A percentile compares a stretch with the other conserved stretches of the same genome.
Evolutionary conservation across 2,113 vertebrate species (phyloP).

Genomic region (Tauraco erythrolophus): DNA sequence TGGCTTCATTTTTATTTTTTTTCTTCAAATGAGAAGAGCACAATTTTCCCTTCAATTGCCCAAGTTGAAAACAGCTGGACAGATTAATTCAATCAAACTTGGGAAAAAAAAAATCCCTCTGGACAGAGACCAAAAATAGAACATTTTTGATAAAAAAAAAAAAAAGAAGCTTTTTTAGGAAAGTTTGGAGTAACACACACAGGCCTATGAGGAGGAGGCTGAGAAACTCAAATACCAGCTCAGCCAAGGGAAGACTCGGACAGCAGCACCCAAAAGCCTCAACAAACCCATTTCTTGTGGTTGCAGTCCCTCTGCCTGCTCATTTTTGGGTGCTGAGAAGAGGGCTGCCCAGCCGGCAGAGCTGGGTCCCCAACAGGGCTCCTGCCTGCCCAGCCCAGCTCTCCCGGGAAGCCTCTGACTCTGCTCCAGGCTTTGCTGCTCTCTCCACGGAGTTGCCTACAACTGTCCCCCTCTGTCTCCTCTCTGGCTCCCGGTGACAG

Average conservation of each 20-base stretch:
- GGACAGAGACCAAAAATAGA: neutral
- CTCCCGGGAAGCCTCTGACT: rapidly evolving
- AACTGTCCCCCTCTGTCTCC: neutral
- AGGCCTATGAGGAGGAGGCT: neutral
- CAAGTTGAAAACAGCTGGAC: neutral
- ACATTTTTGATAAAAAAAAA: neutral
- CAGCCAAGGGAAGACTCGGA: neutral
- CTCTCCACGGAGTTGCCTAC: neutral
- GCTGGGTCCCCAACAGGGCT: neutral
- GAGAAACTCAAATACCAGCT: neutral
- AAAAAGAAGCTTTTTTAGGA: neutral
- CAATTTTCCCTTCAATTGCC: neutral
- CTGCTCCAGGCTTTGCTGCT: slow-evolving; percentile 7
- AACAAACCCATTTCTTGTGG: neutral
- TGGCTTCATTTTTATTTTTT: neutral
- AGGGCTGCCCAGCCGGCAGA: rapidly evolving
- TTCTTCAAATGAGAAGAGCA: neutral
- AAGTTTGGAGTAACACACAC: neutral
- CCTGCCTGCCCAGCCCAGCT: neutral
- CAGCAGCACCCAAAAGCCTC: neutral
- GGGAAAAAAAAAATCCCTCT: neutral
- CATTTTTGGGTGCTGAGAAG: neutral
- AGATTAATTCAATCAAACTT: slow-evolving; percentile 28
- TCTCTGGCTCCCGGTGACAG: neutral
- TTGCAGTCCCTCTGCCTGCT: neutral